Evolutionary conservation across 2,888 invertebrate genomes (phyloP), one percentile per base, ranked within the genome.

Genomic region (Brachycybe producta): DNA sequence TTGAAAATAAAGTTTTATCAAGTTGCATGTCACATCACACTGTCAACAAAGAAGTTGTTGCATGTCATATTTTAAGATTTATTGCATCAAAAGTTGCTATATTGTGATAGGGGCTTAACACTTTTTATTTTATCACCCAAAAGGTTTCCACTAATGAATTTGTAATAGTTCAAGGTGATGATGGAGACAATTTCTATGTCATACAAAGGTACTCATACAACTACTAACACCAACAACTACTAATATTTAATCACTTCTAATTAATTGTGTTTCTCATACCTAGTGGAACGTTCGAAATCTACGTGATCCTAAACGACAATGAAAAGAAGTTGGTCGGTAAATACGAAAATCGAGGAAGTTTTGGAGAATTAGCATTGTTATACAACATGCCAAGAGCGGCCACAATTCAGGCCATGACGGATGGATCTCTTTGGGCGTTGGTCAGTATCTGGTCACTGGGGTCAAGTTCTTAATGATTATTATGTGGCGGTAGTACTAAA

Each of bases 101-200:
- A 8, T 30, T 8, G 8, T 30, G 32, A 30, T 11, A 30, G 32
- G 8, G n/a, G 8, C n/a, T 30, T 30, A 11, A 30, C 27, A 42
- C 28, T 15, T 26, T 27, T 7, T 19, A 30, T 19, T 2, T 36
- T 35, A 24, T 27, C 4, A 24, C n/a, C 15, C 1, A 26, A 23
- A 15, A 46, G 46, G 84, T 90, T 51, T 74, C 78, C 62, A 77
- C 81, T 34, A 82, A 81, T 57, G 94, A 94, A 65, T 80, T 79
- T 67, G 84, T 95, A 59, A 95, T 95, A 68, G 80, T 85, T 62
- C 94, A 95, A 71, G 92, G 85, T 44, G 94, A 92, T 67, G 95
- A 94, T 69, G 95, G 95, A 24, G 95, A 97, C 72, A 94, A 95
- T 72, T 97, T 97, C 73, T 97, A 97, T 72, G 92, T 95, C 63